Evolutionary conservation across 2,113 vertebrate species (phyloP).

Genomic region (Campylorhamphus procurvoides): DNA sequence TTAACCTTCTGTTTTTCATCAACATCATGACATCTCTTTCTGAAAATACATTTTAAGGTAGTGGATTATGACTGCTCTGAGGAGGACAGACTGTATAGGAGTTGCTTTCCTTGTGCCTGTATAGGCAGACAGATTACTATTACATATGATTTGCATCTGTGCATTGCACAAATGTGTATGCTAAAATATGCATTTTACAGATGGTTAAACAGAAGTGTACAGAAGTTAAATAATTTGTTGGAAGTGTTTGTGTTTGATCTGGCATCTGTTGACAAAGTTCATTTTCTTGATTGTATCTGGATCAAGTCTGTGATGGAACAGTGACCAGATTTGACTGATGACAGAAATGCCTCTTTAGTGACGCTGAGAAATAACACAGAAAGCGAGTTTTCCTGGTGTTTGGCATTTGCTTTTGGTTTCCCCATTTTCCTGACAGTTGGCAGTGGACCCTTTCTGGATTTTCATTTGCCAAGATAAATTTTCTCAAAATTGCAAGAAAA

Average conservation of each 20-base stretch:
- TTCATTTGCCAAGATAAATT: not conserved
- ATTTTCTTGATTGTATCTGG: not conserved
- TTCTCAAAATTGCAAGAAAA: not conserved
- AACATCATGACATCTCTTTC: not conserved
- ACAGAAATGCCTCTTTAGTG: not conserved
- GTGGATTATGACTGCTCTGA: not conserved
- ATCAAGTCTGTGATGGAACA: not conserved
- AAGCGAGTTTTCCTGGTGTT: not conserved
- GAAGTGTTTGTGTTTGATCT: not conserved
- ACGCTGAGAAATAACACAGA: not conserved
- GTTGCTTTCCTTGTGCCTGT: not conserved
- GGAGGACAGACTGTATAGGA: not conserved
- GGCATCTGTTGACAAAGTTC: accelerated
- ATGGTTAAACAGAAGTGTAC: not conserved
- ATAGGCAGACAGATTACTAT: not conserved
- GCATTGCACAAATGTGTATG: not conserved
- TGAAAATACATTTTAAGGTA: not conserved
- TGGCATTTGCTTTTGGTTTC: not conserved
- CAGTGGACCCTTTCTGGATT: not conserved
- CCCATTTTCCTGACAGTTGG: not conserved
- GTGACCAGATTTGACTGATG: not conserved
- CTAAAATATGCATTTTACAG: not conserved
- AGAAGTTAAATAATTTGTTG: not conserved
- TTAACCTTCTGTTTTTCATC: not conserved
- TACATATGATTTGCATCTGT: not conserved